Evolutionary conservation across 2,888 invertebrate species (phyloP).

Genomic region (Phalera bucephala): DNA sequence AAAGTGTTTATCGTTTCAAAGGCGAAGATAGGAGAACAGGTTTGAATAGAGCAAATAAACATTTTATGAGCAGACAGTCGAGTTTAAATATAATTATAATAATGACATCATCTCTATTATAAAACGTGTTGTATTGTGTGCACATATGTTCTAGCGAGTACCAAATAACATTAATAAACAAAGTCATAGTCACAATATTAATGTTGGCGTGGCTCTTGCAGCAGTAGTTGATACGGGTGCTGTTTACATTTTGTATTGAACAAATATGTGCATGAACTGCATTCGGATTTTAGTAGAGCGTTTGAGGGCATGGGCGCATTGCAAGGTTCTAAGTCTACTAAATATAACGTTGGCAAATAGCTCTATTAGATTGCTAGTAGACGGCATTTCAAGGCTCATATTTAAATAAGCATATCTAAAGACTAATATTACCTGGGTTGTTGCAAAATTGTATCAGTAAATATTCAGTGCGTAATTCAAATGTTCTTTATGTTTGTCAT

Average conservation of each 20-base stretch:
- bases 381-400: no score
- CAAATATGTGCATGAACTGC: constrained; percentile 21
- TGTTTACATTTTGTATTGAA: constrained; percentile 35
- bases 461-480: no score
- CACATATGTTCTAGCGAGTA: constrained; percentile 19
- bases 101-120: constrained; percentile 51
- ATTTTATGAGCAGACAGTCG: constrained; percentile 15
- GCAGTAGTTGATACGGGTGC: constrained; percentile 32
- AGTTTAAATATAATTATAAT: constrained; percentile 31
- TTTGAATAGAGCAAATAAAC: constrained; percentile 44
- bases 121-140: constrained; percentile 27
- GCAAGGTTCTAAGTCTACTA: constrained; percentile 18
- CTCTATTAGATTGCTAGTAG: background rate
- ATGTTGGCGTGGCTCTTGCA: no score
- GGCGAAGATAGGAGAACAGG: constrained; percentile 40
- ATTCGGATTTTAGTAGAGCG: constrained; percentile 21
- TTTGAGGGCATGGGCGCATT: constrained; percentile 13
- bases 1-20: constrained; percentile 37
- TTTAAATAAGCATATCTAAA: no score
- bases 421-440: no score
- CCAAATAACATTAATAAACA: constrained; percentile 25
- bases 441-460: no score
- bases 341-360: constrained; percentile 11
- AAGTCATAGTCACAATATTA: constrained; percentile 22
- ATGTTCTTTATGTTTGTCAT: no score